Base-by-base conservation (phyloP, 2,888 invertebrate genomes). In the Heliconius ismenius region DNA sequence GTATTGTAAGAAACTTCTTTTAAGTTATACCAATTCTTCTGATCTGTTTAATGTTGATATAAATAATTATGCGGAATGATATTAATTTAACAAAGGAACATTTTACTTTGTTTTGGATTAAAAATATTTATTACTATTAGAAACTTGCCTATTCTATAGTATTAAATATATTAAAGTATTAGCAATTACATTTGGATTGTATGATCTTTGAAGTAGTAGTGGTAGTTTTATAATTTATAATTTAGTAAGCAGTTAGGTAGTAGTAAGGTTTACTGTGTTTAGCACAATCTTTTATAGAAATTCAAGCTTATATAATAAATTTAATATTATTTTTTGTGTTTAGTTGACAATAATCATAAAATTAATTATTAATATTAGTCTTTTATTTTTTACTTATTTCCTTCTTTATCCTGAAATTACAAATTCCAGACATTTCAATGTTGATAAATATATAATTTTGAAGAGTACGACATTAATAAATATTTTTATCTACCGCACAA, bases 1-100 rank as follows among this genome's bases (percentile, higher is more conserved):
- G 1, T 85, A 88, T 54, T 93, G 93, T 81, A 88, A 85, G 43
- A 84, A 82, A 77, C 68, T 78, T 39, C 39, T 81, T 32, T 69
- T 78, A 49, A 49, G 49, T 15, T 70, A 77, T 65, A 62, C 72
- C 18, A 77, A 81, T 36, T 81, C 79, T 11, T 78, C 79, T 6
- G 80, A 81, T 73, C 82, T 80, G 36, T 74, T 82, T 60, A 79
- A 81, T 58, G 72, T 70, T 36, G 75, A 76, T 76, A 77, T 81
- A 49, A 73, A 64, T 63, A 77, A 80, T 21, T 74, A 79, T 28
- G 75, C 67, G 13, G 28, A 28, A 21, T 70, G 18, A 75, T 58
- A 21, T 58, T 26, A 54, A 36, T 36, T 68, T 69, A 60, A 60
- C 24, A 11, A 60, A 60, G 3, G 3, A 60, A 69, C 62, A 36